Evolutionary conservation across 2,113 vertebrate species (phyloP).

Genomic region (Cyprinus carpio): DNA sequence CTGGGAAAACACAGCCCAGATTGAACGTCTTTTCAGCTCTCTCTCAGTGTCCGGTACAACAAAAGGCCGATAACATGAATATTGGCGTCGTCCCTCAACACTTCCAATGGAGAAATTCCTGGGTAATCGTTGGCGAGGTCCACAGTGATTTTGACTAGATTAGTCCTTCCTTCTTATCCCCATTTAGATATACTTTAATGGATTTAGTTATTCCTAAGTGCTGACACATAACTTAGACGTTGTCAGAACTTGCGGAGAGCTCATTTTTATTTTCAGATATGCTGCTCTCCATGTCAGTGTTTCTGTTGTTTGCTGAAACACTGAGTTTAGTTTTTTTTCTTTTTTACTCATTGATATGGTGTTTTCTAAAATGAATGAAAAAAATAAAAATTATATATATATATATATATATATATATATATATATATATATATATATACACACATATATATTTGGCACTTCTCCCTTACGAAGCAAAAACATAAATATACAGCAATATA

Average conservation of each 20-base stretch:
- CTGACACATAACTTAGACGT: constrained; percentile 50
- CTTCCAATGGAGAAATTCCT: constrained; percentile 89
- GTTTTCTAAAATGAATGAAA: background rate
- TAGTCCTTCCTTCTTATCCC: constrained; percentile 54
- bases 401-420: too few relatives aligned
- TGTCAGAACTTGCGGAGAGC: constrained; percentile 6
- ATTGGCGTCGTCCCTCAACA: constrained; percentile 83
- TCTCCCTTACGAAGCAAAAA: too few relatives aligned
- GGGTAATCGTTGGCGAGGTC: constrained; percentile 78
- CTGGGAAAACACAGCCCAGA: constrained; percentile 63
- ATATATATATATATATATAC: too few relatives aligned
- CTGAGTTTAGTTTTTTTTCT: background rate
- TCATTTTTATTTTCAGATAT: constrained; percentile 16
- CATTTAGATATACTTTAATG: constrained; percentile 51
- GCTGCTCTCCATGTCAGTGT: background rate
- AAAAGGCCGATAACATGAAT: constrained; percentile 82
- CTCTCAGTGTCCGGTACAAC: constrained; percentile 73
- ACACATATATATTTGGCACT: background rate
- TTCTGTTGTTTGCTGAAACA: background rate
- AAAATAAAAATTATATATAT: background rate
- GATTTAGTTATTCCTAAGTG: constrained; percentile 56
- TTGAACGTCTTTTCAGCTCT: constrained; percentile 61
- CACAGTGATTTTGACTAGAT: constrained; percentile 64
- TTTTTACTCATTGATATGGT: background rate
- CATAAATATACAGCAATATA: too few relatives aligned